A percentile compares a stretch with the other conserved stretches of the same genome.
phyloP scores from a whole-genome alignment of 1,140 invertebrate species.

The Macrotrachela quadricornifera region DNA sequence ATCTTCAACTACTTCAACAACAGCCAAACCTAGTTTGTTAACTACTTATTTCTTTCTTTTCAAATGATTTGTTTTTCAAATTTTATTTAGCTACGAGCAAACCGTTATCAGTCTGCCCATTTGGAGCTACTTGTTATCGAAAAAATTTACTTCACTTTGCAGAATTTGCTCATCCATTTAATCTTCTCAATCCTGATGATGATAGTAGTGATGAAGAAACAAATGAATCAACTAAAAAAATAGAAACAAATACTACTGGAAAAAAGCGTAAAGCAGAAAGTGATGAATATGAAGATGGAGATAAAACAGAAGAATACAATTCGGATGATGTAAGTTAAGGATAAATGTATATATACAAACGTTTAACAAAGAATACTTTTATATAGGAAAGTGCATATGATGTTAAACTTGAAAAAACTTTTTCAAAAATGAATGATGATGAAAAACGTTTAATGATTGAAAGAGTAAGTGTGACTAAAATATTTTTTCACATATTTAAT shows the following conservation, averaged over 20 bases:
- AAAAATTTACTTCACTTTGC: slow-evolving; percentile 17
- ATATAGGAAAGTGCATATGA: background rate
- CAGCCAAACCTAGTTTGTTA: too few relatives aligned
- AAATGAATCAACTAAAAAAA: background rate
- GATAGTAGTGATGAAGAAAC: background rate
- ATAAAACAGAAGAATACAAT: slow-evolving; percentile 1
- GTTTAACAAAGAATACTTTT: background rate
- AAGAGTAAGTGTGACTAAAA: background rate
- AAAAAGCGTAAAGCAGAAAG: background rate
- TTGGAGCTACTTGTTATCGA: slow-evolving; percentile 13
- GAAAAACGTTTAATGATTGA: slow-evolving; percentile 17
- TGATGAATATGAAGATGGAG: background rate
- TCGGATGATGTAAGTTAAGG: slow-evolving; percentile 10
- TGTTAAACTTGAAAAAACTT: slow-evolving; percentile 3
- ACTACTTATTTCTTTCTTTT: too few relatives aligned
- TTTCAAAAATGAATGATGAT: slow-evolving; percentile 15
- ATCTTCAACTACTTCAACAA: too few relatives aligned
- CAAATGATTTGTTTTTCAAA: too few relatives aligned
- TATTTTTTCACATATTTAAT: background rate
- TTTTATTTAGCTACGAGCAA: background rate
- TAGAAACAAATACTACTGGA: too few relatives aligned
- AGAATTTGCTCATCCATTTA: slow-evolving; percentile 15
- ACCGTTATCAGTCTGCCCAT: slow-evolving; percentile 12
- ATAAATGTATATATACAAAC: slow-evolving; percentile 6
- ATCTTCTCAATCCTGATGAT: background rate